Percentiles rank a stretch among this genome's conserved stretches.
Conservation (phyloP, 2,113 vertebrate species). For the Atractosteus spatula region DNA sequence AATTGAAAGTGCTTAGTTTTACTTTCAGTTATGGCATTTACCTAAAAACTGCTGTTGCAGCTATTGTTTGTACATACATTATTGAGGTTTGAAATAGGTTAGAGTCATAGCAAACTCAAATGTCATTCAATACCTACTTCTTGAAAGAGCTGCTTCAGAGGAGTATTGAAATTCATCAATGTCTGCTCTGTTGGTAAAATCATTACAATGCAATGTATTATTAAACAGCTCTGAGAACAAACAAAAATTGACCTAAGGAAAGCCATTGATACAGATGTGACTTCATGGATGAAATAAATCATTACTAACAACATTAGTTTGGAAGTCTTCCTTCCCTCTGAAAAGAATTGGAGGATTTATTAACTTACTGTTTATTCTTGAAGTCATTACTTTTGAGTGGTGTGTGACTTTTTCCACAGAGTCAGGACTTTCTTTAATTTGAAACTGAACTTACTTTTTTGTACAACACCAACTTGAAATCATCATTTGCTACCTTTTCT, state of each 20-base stretch:
- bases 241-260: constrained; percentile 39
- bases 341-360: neutral
- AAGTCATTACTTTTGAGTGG: no score
- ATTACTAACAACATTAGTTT: constrained; percentile 11
- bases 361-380: neutral
- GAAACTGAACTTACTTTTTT: no score
- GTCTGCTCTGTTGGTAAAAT: constrained; percentile 49
- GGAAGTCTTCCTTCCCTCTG: neutral
- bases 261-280: constrained; percentile 51
- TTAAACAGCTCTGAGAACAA: constrained; percentile 49
- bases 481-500: no score
- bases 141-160: constrained; percentile 46
- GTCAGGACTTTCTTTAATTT: no score
- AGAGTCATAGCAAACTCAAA: constrained; percentile 32
- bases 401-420: no score
- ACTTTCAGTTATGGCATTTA: constrained; percentile 1
- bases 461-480: no score
- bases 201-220: constrained; percentile 56
- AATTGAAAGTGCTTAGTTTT: neutral
- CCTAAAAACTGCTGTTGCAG: constrained; percentile 29
- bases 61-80: constrained; percentile 49
- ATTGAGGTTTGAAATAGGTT: constrained; percentile 30
- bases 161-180: constrained; percentile 57
- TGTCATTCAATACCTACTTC: constrained; percentile 50
- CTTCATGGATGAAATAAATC: constrained; percentile 34